These are phyloP conservation scores for Sycophaga agraensis DNA, from an alignment of 1,140 invertebrate genomes.

Conservation along the genomic window DNA sequence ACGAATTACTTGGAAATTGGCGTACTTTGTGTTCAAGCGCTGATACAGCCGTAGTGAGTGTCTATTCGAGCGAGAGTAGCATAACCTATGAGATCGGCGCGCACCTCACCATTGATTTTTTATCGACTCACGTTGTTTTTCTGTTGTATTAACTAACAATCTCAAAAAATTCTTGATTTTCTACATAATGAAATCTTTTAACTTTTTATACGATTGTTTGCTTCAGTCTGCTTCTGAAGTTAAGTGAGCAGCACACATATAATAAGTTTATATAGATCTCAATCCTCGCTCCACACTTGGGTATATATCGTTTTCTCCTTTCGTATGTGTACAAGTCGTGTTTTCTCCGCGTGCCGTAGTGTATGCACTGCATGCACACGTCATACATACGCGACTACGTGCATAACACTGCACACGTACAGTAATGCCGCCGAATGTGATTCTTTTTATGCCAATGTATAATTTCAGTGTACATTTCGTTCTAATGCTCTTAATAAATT, in stretches of 20 bases:
- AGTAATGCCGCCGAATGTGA: no score
- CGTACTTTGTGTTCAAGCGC: not conserved
- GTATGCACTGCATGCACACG: no score
- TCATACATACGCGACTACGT: not conserved
- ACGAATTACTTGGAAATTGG: not conserved
- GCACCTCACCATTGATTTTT: not conserved
- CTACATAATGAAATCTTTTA: not conserved
- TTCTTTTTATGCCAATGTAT: no score
- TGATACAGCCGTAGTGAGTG: conserved; percentile 4
- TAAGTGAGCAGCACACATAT: not conserved
- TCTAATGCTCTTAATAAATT: no score
- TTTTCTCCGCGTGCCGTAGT: not conserved
- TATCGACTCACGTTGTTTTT: not conserved
- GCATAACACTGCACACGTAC: no score
- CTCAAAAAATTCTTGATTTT: not conserved
- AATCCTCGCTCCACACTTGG: not conserved
- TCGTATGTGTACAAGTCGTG: not conserved
- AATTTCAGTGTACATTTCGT: no score
- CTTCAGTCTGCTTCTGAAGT: not conserved
- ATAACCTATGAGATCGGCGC: conserved; percentile 8
- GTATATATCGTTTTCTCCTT: conserved; percentile 11
- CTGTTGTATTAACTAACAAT: not conserved
- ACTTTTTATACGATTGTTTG: not conserved
- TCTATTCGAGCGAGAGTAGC: conserved; percentile 4
- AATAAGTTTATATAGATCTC: no score